Percentiles rank a stretch among this genome's conserved stretches.
Evolutionary conservation across 2,797 vertebrate genomes (phyloP).

Genomic region (Eospalax fontanierii): DNA sequence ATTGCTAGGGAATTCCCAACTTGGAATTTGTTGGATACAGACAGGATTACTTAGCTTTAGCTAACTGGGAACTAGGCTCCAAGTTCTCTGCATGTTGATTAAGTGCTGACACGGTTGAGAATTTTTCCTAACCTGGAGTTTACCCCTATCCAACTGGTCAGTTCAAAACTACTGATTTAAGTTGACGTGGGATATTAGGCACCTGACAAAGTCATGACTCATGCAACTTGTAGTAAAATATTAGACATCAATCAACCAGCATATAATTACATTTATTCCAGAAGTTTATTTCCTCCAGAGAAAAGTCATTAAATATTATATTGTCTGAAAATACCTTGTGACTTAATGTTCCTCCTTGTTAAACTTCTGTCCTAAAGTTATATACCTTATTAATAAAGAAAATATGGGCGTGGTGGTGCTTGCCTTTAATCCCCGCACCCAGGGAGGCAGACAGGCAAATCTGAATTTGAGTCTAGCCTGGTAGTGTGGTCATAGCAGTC

Average conservation of each 20-base stretch:
- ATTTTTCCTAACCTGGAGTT: neutral
- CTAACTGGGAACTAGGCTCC: neutral
- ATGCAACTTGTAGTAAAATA: neutral
- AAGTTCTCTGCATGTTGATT: neutral
- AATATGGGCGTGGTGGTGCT: neutral
- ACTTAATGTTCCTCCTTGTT: neutral
- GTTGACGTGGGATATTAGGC: conserved; percentile 5
- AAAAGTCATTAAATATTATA: neutral
- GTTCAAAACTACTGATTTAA: conserved; percentile 3
- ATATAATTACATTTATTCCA: conserved; percentile 19
- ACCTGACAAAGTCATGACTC: neutral
- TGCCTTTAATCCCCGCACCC: too few species aligned
- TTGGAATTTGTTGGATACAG: neutral
- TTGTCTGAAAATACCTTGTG: neutral
- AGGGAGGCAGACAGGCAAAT: too few species aligned
- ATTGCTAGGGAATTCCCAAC: conserved; percentile 15
- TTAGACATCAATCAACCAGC: neutral
- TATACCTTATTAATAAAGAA: conserved; percentile 17
- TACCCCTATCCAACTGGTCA: neutral
- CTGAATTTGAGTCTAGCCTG: too few species aligned
- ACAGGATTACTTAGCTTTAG: neutral
- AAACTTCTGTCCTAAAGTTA: conserved; percentile 50
- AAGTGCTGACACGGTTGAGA: neutral
- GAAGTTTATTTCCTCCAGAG: neutral
- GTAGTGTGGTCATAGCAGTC: neutral